A percentile compares a stretch with the other conserved stretches of the same genome.
Evolutionary conservation across 1,140 invertebrate species (phyloP).

Genomic region (Geopemphigus sp.): DNA sequence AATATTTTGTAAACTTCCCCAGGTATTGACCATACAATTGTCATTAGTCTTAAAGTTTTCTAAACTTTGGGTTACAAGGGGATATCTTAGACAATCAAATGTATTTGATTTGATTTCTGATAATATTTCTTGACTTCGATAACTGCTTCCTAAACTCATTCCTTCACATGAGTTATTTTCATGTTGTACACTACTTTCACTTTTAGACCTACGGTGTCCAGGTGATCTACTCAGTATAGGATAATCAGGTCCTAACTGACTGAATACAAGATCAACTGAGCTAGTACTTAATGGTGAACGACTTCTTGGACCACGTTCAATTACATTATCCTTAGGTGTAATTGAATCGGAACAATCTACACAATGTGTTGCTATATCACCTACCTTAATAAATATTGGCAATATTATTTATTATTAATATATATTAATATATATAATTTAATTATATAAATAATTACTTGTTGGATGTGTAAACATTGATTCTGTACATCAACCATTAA

Average conservation of each 20-base stretch:
- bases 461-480: slow-evolving; percentile 56
- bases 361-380: slow-evolving; percentile 43
- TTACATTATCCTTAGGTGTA: slow-evolving; percentile 38
- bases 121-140: slow-evolving; percentile 53
- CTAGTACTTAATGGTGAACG: slow-evolving; percentile 54
- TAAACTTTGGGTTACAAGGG: slow-evolving; percentile 58
- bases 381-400: slow-evolving; percentile 32
- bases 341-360: slow-evolving; percentile 45
- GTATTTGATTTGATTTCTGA: slow-evolving; percentile 41
- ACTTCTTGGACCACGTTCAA: slow-evolving; percentile 51
- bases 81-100: slow-evolving; percentile 46
- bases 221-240: slow-evolving; percentile 6
- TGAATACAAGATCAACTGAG: slow-evolving; percentile 51
- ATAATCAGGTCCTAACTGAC: slow-evolving; percentile 50
- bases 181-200: slow-evolving; percentile 46
- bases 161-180: slow-evolving; percentile 51
- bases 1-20: slow-evolving; percentile 45
- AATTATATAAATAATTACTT: slow-evolving; percentile 50
- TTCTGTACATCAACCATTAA: slow-evolving; percentile 74
- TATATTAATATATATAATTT: neutral
- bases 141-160: slow-evolving; percentile 53
- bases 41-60: slow-evolving; percentile 60
- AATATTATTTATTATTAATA: too few species aligned
- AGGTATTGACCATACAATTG: slow-evolving; percentile 10
- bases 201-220: slow-evolving; percentile 47